phyloP scores from a whole-genome alignment of 2,888 invertebrate genomes.

The Herminia tarsipennalis region DNA sequence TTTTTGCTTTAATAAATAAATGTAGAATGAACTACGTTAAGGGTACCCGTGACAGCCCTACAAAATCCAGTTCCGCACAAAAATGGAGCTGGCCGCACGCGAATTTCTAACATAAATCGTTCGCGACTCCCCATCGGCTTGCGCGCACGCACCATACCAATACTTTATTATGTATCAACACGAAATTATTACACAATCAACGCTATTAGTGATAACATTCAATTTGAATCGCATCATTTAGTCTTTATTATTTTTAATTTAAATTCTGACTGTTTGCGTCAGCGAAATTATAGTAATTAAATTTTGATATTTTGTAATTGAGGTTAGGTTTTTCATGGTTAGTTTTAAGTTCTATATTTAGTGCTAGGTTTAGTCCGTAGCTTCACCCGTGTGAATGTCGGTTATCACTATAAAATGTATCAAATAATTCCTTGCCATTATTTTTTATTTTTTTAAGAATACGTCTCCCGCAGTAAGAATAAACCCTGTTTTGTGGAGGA shows the following conservation, averaged over 20 bases:
- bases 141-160: constrained; percentile 58
- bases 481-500: too few species aligned
- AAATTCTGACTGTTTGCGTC: constrained; percentile 11
- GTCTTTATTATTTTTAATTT: constrained; percentile 27
- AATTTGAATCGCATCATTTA: constrained; percentile 45
- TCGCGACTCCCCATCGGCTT: constrained; percentile 56
- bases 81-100: constrained; percentile 62
- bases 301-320: neutral
- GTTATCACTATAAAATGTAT: too few species aligned
- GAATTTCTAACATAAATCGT: constrained; percentile 66
- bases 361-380: too few species aligned
- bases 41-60: constrained; percentile 57
- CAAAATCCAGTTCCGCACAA: constrained; percentile 58
- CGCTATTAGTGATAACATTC: constrained; percentile 50
- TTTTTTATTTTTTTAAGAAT: too few species aligned
- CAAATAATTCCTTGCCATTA: too few species aligned
- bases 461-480: too few species aligned
- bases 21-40: neutral
- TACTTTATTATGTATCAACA: constrained; percentile 67
- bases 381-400: too few species aligned
- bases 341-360: too few species aligned
- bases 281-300: constrained; percentile 8
- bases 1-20: too few species aligned
- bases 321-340: neutral
- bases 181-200: constrained; percentile 60